Percentiles rank a stretch among this genome's conserved stretches.
Conservation (phyloP, 2,113 vertebrate genomes). For the Drymodes brunneopygia region DNA sequence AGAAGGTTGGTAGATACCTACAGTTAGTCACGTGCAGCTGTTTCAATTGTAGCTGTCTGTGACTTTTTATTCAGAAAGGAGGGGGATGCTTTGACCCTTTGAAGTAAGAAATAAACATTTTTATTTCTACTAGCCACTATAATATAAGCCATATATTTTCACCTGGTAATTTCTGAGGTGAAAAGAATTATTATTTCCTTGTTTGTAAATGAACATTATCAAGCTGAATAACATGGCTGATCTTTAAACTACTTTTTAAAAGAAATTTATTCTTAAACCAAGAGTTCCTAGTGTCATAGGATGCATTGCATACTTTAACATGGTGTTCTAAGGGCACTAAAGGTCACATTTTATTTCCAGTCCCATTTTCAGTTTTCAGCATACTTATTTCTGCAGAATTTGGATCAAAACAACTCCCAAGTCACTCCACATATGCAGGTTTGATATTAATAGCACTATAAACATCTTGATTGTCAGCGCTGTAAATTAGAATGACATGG, state of each 20-base stretch:
- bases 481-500: neutral
- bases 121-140: neutral
- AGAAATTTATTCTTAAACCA: neutral
- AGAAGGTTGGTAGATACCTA: neutral
- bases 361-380: neutral
- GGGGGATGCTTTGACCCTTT: neutral
- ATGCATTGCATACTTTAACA: neutral
- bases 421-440: neutral
- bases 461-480: neutral
- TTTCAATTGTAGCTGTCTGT: neutral
- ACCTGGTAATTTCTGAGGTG: neutral
- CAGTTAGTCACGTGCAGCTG: neutral
- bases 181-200: neutral
- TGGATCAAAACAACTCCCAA: neutral
- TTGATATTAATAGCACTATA: conserved; percentile 28
- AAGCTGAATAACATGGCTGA: neutral
- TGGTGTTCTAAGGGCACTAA: neutral
- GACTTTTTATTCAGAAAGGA: neutral
- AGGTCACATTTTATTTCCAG: neutral
- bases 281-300: neutral
- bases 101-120: neutral
- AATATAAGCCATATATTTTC: neutral
- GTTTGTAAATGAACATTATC: neutral
- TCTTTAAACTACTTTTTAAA: neutral
- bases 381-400: neutral